Percentiles rank a stretch among this genome's conserved stretches.
Evolutionary conservation across 2,888 invertebrate genomes (phyloP).

Genomic region (Branchinecta sandiegonensis): DNA sequence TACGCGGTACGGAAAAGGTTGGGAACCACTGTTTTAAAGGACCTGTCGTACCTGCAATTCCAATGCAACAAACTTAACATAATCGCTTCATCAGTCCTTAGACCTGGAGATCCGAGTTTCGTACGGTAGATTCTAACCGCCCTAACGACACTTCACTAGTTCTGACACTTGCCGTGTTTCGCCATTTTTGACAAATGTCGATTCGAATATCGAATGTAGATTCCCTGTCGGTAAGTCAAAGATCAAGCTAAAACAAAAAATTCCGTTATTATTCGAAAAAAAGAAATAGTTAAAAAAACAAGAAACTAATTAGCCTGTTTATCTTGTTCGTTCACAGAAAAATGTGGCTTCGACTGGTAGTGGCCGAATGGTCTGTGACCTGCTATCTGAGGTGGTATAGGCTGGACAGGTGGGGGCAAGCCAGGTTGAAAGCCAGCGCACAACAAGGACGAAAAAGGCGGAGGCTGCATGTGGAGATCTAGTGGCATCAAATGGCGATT

Average conservation of each 20-base stretch:
- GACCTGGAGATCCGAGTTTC: too few species aligned
- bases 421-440: not conserved
- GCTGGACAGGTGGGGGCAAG: constrained; percentile 14
- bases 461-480: not conserved
- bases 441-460: not conserved
- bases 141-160: too few species aligned
- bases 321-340: not conserved
- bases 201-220: too few species aligned
- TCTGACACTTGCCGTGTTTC: too few species aligned
- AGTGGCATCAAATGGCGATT: not conserved
- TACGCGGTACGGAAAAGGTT: too few species aligned
- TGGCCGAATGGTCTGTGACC: constrained; percentile 1
- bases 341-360: not conserved
- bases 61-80: too few species aligned
- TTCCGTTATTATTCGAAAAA: not conserved
- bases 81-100: too few species aligned
- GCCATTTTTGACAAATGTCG: too few species aligned
- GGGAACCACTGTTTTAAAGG: too few species aligned
- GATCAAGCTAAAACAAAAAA: not conserved
- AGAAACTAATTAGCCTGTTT: not conserved
- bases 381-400: constrained; percentile 11
- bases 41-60: too few species aligned
- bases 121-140: too few species aligned
- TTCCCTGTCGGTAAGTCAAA: not conserved
- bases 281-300: not conserved